Base-by-base conservation (phyloP, 2,113 vertebrate species). In the Copsychus sechellarum region DNA sequence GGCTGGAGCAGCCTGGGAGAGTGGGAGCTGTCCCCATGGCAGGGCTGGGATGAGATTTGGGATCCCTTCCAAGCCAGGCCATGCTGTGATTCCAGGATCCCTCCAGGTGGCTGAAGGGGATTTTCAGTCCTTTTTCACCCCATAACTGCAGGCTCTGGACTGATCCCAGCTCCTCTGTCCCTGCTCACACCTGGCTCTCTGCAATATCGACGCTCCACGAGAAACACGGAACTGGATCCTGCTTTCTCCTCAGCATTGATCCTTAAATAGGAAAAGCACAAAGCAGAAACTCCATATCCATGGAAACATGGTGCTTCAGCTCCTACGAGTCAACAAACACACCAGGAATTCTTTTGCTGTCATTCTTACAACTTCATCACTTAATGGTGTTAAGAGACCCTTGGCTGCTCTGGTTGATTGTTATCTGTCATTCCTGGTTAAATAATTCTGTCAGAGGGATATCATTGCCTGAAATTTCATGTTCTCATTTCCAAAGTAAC, bases 231-330 rank as follows among this genome's bases (percentile, higher is more conserved):
- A 24, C 60, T 21, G 61, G n/a, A 61, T 84, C 53, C 29, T 69
- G 40, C 72, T 76, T 56, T 76, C 83, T 86, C 36, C 53, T 71
- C 25, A 34, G 40, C 82, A 84, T 89, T 69, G 95, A 91, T 96
- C 91, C 88, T 87, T 85, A 97, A 96, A 93, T 92, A 95, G 89
- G 94, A 91, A 72, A 91, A 91, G 86, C 93, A 65, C 77, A 85
- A 83, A 87, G 20, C 28, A 57, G 91, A 65, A 95, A 57, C 81
- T 95, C 74, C 81, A 95, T 94, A 96, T 95, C 96, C 95, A 96
- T 95, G 89, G 93, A 93, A 96, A 97, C 95, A 91, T 91, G 89
- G 86, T 92, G 83, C 89, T 93, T 26, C 48, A 92, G 65, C 83
- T 95, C 78, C 84, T 72, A 64, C 14, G 14, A 89, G 70, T 89